Evolutionary conservation across 2,888 invertebrate species (phyloP).

Genomic region (Anarsia innoxiella): DNA sequence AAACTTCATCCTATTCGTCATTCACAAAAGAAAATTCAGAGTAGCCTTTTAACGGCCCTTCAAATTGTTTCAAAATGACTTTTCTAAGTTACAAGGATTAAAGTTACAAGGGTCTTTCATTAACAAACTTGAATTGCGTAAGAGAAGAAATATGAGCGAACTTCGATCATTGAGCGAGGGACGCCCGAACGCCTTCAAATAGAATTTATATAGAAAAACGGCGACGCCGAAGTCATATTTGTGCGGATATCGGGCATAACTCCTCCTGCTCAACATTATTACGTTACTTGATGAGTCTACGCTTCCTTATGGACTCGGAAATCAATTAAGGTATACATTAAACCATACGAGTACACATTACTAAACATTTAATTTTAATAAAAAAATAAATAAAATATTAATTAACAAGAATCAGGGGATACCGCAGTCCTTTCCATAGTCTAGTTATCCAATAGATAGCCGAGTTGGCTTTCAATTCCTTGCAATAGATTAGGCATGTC

Average conservation of each 20-base stretch:
- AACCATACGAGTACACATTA: too few species aligned
- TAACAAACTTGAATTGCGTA: slow-evolving; percentile 55
- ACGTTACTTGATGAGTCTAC: too few species aligned
- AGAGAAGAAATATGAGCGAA: slow-evolving; percentile 58
- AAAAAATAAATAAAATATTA: too few species aligned
- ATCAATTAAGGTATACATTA: too few species aligned
- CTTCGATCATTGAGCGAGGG: slow-evolving; percentile 51
- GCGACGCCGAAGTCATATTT: slow-evolving; percentile 10
- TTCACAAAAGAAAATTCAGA: slow-evolving; percentile 18
- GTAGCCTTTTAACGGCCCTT: slow-evolving; percentile 21
- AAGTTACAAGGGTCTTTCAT: slow-evolving; percentile 57
- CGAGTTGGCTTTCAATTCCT: too few species aligned
- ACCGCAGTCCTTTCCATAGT: too few species aligned
- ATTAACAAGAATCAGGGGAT: too few species aligned
- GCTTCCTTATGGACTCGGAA: too few species aligned
- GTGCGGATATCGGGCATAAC: slow-evolving; percentile 1
- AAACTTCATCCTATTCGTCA: slow-evolving; percentile 18
- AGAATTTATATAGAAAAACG: slow-evolving; percentile 32
- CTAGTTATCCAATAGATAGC: too few species aligned
- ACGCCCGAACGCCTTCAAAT: slow-evolving; percentile 36
- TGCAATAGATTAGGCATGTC: too few species aligned
- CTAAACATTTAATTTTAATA: too few species aligned
- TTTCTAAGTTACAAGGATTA: slow-evolving; percentile 49
- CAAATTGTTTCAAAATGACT: slow-evolving; percentile 46
- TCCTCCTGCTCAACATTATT: background rate